Percentiles rank a stretch among this genome's conserved stretches.
These are phyloP conservation scores for Gallinago nigripennis DNA, from an alignment of 2,797 vertebrate species.

Conservation along the genomic window DNA sequence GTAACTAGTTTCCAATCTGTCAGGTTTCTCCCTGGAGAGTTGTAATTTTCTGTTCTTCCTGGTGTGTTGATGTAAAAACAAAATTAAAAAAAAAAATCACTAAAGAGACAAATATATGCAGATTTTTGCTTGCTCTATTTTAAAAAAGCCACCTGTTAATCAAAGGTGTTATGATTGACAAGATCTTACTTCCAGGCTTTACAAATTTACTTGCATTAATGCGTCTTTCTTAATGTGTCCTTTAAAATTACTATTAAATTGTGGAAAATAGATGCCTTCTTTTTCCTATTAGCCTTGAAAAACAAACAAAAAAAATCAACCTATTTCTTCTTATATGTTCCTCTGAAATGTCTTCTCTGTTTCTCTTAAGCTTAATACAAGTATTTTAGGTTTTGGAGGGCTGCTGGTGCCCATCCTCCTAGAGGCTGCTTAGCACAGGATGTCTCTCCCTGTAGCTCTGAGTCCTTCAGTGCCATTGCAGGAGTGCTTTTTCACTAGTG, in stretches of 20 bases:
- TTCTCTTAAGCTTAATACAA: neutral
- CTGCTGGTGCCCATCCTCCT: neutral
- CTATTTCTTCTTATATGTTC: neutral
- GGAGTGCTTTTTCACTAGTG: fast-evolving
- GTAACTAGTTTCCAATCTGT: neutral
- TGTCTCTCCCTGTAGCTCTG: neutral
- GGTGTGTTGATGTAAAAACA: neutral
- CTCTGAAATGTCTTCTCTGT: neutral
- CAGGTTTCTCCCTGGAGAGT: neutral
- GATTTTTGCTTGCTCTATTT: neutral
- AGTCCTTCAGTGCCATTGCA: neutral
- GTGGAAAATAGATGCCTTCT: neutral
- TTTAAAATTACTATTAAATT: neutral
- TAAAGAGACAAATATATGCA: neutral
- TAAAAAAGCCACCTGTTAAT: neutral
- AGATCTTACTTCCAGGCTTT: neutral
- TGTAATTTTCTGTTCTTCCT: neutral
- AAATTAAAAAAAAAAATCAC: neutral
- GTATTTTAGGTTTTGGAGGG: neutral
- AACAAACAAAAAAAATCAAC: neutral
- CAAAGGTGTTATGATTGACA: neutral
- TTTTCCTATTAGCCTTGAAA: neutral
- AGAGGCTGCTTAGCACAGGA: neutral
- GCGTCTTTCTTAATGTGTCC: neutral
- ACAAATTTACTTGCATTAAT: neutral